A percentile compares a stretch with the other conserved stretches of the same genome.
These are phyloP conservation scores for Macrosoma leucophasiata DNA, from an alignment of 2,888 invertebrate species.

Conservation along the genomic window DNA sequence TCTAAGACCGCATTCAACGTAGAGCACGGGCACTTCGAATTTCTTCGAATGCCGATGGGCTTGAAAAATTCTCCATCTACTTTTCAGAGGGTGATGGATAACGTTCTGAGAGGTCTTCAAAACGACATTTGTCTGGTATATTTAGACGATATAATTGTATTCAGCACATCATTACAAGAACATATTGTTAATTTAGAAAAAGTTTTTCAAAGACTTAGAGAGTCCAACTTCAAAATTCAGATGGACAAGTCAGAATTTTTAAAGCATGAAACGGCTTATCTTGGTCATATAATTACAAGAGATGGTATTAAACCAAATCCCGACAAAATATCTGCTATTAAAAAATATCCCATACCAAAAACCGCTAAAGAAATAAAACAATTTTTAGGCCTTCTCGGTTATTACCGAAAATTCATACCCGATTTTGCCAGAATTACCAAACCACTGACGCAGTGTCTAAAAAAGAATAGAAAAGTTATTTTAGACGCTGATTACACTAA, in stretches of 20 bases:
- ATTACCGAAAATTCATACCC: too few species aligned
- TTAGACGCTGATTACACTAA: slow-evolving; percentile 4
- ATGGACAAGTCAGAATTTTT: too few species aligned
- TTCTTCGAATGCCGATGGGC: too few species aligned
- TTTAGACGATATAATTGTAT: slow-evolving; percentile 31
- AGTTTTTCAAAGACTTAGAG: slow-evolving; percentile 28
- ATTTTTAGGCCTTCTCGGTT: too few species aligned
- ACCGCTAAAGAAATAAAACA: too few species aligned
- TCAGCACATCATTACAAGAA: slow-evolving; percentile 13
- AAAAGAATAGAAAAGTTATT: slow-evolving; percentile 6
- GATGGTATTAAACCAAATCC: slow-evolving; percentile 39
- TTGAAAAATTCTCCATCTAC: slow-evolving; percentile 29
- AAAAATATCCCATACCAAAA: too few species aligned
- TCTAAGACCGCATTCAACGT: too few species aligned
- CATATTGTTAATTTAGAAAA: slow-evolving; percentile 29
- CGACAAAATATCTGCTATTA: slow-evolving; percentile 25
- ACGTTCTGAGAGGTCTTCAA: slow-evolving; percentile 24
- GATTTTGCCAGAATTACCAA: slow-evolving; percentile 30
- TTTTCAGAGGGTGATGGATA: slow-evolving; percentile 31
- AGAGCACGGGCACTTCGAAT: slow-evolving; percentile 29
- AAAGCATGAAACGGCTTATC: slow-evolving; percentile 33
- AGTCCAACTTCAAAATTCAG: slow-evolving; percentile 29
- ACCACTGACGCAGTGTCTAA: slow-evolving; percentile 7
- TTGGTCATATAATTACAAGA: slow-evolving; percentile 38
- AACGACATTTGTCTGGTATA: slow-evolving; percentile 27